phyloP scores from a whole-genome alignment of 2,888 invertebrate species.

The Cylindroiulus punctatus region DNA sequence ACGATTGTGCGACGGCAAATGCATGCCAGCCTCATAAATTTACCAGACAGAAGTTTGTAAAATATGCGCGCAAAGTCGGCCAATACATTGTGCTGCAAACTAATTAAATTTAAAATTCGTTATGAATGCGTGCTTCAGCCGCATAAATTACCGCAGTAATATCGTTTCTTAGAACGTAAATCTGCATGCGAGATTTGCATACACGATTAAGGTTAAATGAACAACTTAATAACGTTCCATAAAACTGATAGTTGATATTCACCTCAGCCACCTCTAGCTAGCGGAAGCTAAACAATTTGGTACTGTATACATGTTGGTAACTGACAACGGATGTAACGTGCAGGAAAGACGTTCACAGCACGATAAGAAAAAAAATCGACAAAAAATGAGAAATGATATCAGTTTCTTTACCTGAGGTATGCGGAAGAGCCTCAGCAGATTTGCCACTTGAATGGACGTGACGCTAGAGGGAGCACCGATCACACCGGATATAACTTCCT shows the following conservation, averaged over 20 bases:
- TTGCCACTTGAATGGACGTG: constrained; percentile 96
- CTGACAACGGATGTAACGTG: neutral
- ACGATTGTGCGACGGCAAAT: neutral
- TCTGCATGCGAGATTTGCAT: neutral
- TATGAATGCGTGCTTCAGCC: constrained; percentile 15
- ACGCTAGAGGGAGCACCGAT: constrained; percentile 92
- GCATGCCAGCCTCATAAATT: neutral
- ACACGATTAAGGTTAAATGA: constrained; percentile 34
- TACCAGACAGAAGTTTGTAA: neutral
- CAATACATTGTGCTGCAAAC: neutral
- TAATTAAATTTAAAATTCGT: constrained; percentile 40
- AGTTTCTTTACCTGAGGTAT: constrained; percentile 76
- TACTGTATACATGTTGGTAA: neutral
- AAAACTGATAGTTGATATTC: constrained; percentile 18
- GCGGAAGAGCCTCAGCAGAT: constrained; percentile 86
- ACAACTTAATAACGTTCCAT: neutral
- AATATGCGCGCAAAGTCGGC: neutral
- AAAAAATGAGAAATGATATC: constrained; percentile 26
- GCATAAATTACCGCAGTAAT: neutral
- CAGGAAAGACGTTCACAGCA: neutral
- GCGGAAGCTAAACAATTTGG: neutral
- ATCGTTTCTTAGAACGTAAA: neutral
- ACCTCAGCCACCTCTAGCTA: neutral
- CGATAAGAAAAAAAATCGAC: neutral
- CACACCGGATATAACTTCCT: constrained; percentile 86